phyloP scores from a whole-genome alignment of 2,888 invertebrate genomes.

The Pristionchus maxplancki region DNA sequence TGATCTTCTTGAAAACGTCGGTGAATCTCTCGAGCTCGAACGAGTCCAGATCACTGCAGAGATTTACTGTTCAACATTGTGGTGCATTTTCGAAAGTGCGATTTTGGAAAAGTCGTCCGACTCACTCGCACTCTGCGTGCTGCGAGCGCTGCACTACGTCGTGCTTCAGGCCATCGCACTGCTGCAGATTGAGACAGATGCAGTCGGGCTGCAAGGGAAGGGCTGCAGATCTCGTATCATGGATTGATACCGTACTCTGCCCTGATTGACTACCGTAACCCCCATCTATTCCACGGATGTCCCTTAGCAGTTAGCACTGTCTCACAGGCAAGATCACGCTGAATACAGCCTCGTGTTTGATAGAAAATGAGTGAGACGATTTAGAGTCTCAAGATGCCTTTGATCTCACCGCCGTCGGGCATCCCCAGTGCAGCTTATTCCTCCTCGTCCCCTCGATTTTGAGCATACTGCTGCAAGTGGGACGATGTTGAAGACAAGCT shows the following conservation, averaged over 20 bases:
- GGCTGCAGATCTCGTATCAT: too few relatives aligned
- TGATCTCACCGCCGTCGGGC: not conserved
- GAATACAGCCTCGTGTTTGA: too few relatives aligned
- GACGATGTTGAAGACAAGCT: not conserved
- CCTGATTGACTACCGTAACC: too few relatives aligned
- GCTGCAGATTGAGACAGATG: constrained; percentile 7
- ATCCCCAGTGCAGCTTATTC: not conserved
- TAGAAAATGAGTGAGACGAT: too few relatives aligned
- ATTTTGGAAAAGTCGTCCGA: not conserved
- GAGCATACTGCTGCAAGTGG: not conserved
- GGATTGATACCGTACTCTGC: not conserved
- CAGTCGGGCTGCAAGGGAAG: constrained; percentile 19
- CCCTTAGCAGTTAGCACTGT: too few relatives aligned
- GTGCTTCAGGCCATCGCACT: not conserved
- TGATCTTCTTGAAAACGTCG: not conserved
- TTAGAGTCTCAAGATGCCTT: too few relatives aligned
- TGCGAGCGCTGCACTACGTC: not conserved
- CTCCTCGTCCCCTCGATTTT: too few relatives aligned
- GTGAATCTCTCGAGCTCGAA: not conserved
- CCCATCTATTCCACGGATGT: too few relatives aligned
- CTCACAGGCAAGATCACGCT: too few relatives aligned
- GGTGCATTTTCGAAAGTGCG: not conserved
- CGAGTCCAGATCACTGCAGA: not conserved
- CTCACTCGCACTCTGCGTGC: not conserved
- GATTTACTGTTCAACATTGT: not conserved